Conservation (phyloP, 2,113 vertebrate species). For the Neotoma lepida region DNA sequence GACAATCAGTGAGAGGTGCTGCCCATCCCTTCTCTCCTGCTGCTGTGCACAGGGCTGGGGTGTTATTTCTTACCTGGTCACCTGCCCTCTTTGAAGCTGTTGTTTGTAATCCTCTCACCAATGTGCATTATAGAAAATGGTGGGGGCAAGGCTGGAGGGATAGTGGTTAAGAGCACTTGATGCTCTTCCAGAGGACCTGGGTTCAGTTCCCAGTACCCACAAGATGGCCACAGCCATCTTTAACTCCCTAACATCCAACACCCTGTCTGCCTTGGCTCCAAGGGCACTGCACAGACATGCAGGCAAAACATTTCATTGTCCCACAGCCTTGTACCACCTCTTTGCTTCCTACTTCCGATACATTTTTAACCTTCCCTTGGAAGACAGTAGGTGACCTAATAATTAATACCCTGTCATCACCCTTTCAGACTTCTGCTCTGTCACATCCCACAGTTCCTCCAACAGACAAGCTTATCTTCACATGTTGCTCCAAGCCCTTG, state of each 20-base stretch:
- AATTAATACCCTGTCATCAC: background rate
- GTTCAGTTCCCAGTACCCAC: background rate
- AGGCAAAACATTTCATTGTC: background rate
- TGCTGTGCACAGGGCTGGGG: rapidly evolving
- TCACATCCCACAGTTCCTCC: background rate
- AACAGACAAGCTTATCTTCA: background rate
- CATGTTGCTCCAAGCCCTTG: background rate
- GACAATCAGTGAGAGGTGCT: background rate
- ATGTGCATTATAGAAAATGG: background rate
- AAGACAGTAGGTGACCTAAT: background rate
- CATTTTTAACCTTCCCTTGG: background rate
- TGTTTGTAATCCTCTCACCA: background rate
- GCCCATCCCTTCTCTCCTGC: background rate
- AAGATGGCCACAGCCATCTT: background rate
- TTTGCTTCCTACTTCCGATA: background rate
- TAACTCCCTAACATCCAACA: background rate
- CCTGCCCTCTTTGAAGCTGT: background rate
- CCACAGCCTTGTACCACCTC: background rate
- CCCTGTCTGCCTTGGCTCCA: no score
- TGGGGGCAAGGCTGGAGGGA: background rate
- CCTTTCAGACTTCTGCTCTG: background rate
- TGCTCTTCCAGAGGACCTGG: background rate
- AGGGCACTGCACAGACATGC: background rate
- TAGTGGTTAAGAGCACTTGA: background rate
- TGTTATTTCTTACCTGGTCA: background rate